Percentiles rank a stretch among this genome's conserved stretches.
These are phyloP conservation scores for Hippocampus zosterae DNA, from an alignment of 2,113 vertebrate species.

Conservation along the genomic window DNA sequence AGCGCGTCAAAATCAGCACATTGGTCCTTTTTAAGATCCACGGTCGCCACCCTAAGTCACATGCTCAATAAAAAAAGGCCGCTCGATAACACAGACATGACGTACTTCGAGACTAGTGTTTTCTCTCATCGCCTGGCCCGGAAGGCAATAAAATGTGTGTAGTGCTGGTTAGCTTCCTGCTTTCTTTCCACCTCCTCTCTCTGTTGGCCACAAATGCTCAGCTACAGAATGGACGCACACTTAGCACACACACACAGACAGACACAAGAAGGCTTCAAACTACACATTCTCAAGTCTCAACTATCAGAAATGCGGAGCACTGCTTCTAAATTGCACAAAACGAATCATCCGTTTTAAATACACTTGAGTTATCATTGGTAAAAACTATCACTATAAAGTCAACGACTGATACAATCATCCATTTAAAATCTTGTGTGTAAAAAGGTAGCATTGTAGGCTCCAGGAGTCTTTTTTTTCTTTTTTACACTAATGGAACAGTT, in stretches of 20 bases:
- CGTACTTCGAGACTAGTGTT: conserved; percentile 49
- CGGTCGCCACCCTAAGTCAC: conserved; percentile 13
- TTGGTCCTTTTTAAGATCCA: conserved; percentile 28
- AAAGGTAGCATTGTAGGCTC: conserved; percentile 59
- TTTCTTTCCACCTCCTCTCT: conserved; percentile 21
- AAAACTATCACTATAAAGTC: conserved; percentile 62
- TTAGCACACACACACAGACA: conserved; percentile 25
- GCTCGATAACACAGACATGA: conserved; percentile 37
- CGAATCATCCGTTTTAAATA: conserved; percentile 53
- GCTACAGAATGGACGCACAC: conserved; percentile 28
- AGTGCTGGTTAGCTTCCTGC: conserved; percentile 39
- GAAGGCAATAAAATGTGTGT: conserved; percentile 34
- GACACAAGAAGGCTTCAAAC: conserved; percentile 35
- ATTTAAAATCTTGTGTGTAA: conserved; percentile 59
- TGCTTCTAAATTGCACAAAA: conserved; percentile 38
- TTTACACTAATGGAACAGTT: conserved; percentile 47
- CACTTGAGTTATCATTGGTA: conserved; percentile 48
- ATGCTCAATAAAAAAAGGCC: conserved; percentile 26
- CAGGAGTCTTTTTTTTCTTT: conserved; percentile 39
- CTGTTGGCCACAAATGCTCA: conserved; percentile 26
- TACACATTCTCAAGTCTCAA: conserved; percentile 41
- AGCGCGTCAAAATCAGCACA: conserved; percentile 38
- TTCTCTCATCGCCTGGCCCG: conserved; percentile 36
- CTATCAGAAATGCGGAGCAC: conserved; percentile 33
- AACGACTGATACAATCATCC: conserved; percentile 58